A percentile compares a stretch with the other conserved stretches of the same genome.
Evolutionary conservation across 2,797 vertebrate genomes (phyloP).

Genomic region (Neoniphon sammara): DNA sequence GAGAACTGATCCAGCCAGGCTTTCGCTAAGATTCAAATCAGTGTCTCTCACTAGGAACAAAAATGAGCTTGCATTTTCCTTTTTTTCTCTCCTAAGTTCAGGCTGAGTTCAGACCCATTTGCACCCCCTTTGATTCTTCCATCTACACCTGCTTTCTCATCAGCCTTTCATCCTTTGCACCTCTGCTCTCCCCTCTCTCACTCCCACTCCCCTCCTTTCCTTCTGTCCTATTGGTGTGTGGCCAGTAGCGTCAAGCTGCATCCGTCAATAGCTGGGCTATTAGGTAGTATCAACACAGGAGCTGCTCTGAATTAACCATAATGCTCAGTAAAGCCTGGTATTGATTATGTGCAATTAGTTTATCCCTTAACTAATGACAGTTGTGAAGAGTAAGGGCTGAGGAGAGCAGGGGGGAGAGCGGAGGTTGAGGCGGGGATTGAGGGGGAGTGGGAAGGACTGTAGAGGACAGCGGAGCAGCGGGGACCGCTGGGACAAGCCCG

Average conservation of each 20-base stretch:
- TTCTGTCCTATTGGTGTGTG: conserved; percentile 67
- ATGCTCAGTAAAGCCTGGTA: conserved; percentile 66
- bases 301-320: conserved; percentile 67
- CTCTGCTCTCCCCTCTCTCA: conserved; percentile 60
- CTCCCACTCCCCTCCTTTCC: conserved; percentile 60
- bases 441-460: conserved; percentile 51
- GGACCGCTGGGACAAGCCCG: conserved; percentile 66
- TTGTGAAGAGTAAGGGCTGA: conserved; percentile 51
- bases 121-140: conserved; percentile 57
- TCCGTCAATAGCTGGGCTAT: conserved; percentile 68
- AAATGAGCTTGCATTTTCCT: conserved; percentile 31
- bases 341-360: conserved; percentile 74
- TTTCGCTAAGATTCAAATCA: not conserved
- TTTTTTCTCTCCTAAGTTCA: conserved; percentile 40
- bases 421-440: conserved; percentile 23
- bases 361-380: conserved; percentile 69
- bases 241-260: conserved; percentile 59
- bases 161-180: conserved; percentile 69
- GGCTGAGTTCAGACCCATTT: conserved; percentile 51
- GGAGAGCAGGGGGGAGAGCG: conserved; percentile 42
- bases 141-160: conserved; percentile 65
- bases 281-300: conserved; percentile 69
- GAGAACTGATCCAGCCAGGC: conserved; percentile 16
- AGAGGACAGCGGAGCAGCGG: conserved; percentile 65
- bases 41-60: not conserved